These are phyloP conservation scores for Flexamia atlantica DNA, from an alignment of 2,888 invertebrate genomes.

Conservation along the genomic window DNA sequence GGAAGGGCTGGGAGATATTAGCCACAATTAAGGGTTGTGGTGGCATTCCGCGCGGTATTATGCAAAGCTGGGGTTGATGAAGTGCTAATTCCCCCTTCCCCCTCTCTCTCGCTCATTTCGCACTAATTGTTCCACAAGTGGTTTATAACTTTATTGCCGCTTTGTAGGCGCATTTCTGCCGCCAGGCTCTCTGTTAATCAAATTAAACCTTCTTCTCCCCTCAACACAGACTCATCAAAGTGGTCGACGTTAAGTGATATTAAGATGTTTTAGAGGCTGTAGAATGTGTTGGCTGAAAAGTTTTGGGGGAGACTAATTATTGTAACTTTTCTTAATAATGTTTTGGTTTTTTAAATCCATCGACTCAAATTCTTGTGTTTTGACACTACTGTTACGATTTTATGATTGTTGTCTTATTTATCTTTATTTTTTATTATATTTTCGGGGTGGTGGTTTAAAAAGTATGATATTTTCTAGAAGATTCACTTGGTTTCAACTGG, in stretches of 20 bases:
- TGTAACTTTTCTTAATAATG: background rate
- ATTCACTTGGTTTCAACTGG: no score
- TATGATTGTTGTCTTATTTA: no score
- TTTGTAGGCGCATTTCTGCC: constrained; percentile 27
- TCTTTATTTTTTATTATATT: no score
- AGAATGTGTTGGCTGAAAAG: constrained; percentile 5
- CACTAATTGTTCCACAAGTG: constrained; percentile 59
- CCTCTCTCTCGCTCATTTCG: constrained; percentile 32
- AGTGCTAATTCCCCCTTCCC: constrained; percentile 41
- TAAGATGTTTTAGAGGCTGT: constrained; percentile 5
- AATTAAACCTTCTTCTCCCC: constrained; percentile 21
- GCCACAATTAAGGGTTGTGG: constrained; percentile 55
- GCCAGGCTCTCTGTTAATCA: constrained; percentile 35
- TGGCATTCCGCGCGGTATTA: constrained; percentile 48
- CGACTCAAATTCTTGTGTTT: no score
- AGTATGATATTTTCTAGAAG: no score
- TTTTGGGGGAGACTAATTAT: background rate
- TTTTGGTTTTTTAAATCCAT: no score
- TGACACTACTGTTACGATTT: no score
- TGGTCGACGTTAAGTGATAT: constrained; percentile 13
- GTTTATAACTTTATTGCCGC: constrained; percentile 50
- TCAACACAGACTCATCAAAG: background rate
- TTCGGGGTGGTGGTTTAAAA: no score
- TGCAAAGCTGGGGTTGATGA: constrained; percentile 51
- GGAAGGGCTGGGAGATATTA: constrained; percentile 39